These are phyloP conservation scores for Zenarchopterus dispar DNA, from an alignment of 2,797 vertebrate species.

Conservation along the genomic window DNA sequence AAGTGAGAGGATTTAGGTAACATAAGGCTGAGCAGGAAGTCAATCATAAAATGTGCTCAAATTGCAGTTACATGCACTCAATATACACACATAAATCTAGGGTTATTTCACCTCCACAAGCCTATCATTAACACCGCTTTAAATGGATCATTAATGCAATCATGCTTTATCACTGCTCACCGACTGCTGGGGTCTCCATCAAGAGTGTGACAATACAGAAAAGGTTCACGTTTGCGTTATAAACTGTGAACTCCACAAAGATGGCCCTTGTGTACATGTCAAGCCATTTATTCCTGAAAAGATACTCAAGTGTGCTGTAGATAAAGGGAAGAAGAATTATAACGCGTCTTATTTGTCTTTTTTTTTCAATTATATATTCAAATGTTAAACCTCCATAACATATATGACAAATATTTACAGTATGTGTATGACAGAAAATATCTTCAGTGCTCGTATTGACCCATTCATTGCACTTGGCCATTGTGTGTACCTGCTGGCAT, in stretches of 20 bases:
- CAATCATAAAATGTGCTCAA: neutral
- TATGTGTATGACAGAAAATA: neutral
- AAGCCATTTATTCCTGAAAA: conserved; percentile 88
- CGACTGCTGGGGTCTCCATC: conserved; percentile 87
- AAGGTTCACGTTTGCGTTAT: conserved; percentile 94
- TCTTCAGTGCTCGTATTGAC: neutral
- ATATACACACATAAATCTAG: neutral
- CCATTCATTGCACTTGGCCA: neutral
- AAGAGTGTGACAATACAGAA: conserved; percentile 89
- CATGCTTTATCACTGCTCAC: conserved; percentile 71
- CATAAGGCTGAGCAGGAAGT: neutral
- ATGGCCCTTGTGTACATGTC: conserved; percentile 88
- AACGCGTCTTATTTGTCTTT: neutral
- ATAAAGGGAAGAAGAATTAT: neutral
- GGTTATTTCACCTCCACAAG: neutral
- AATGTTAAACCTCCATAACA: too few species aligned
- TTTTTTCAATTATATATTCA: too few species aligned
- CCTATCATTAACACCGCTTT: neutral
- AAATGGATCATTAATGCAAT: neutral
- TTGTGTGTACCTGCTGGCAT: conserved; percentile 84
- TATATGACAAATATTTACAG: neutral
- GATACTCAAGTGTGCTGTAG: conserved; percentile 85
- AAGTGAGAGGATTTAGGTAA: neutral
- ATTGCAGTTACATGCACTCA: neutral
- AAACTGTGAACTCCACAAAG: conserved; percentile 93